Evolutionary conservation across 2,113 vertebrate genomes (phyloP).

Genomic region (Sardina pilchardus): DNA sequence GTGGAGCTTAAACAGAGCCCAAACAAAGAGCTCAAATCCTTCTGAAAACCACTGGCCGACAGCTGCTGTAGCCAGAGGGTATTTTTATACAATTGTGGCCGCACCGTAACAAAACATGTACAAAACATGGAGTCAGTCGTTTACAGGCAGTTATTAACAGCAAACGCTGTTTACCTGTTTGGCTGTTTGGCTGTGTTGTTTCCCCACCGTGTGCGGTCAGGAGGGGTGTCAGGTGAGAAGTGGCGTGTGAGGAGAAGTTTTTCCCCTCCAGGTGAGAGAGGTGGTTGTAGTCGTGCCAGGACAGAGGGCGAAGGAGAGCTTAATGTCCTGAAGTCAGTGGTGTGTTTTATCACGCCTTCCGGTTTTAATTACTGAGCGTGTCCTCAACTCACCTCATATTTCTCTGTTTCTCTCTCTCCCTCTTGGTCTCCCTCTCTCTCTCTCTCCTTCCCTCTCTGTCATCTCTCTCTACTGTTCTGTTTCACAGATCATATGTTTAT

Average conservation of each 20-base stretch:
- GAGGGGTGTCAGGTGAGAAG: background rate
- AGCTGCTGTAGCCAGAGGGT: background rate
- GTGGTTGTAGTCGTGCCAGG: background rate
- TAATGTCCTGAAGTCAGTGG: background rate
- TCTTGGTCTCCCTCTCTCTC: background rate
- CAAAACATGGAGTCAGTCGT: background rate
- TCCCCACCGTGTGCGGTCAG: background rate
- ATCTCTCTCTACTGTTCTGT: background rate
- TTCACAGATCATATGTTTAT: conserved; percentile 73
- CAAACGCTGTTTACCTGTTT: background rate
- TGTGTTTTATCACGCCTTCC: background rate
- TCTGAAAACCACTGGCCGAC: background rate
- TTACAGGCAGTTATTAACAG: background rate
- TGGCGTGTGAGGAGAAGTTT: background rate
- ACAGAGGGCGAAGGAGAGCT: background rate
- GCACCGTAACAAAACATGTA: background rate
- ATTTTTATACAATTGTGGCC: background rate
- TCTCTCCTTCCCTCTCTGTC: background rate
- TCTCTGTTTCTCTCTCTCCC: background rate
- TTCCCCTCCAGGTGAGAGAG: background rate
- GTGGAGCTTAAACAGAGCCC: background rate
- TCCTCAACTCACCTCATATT: background rate
- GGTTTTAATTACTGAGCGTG: background rate
- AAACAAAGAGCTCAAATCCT: background rate
- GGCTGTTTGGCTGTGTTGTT: background rate